phyloP scores from a whole-genome alignment of 2,888 invertebrate species.

The Rhogogaster chlorosoma region DNA sequence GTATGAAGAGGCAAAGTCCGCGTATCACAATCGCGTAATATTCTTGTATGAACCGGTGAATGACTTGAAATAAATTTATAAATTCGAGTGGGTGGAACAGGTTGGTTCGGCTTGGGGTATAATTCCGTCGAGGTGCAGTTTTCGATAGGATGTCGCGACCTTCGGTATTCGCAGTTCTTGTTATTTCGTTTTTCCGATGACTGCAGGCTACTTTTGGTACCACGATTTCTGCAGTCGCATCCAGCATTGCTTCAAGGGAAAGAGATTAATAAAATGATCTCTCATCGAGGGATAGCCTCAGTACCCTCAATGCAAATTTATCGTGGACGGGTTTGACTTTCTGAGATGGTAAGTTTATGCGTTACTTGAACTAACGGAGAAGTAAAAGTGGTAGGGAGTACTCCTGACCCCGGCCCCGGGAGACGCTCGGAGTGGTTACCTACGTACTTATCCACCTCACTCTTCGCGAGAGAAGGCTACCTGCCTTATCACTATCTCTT shows the following conservation, averaged over 20 bases:
- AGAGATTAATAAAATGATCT: constrained; percentile 8
- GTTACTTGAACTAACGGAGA: constrained; percentile 16
- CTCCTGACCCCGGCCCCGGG: constrained; percentile 28
- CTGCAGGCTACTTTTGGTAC: background rate
- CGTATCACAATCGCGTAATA: constrained; percentile 27
- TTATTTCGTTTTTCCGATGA: background rate
- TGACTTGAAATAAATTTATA: constrained; percentile 20
- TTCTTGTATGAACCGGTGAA: constrained; percentile 15
- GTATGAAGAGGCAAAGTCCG: background rate
- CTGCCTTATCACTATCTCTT: constrained; percentile 50
- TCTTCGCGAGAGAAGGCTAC: constrained; percentile 27
- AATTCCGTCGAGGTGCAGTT: constrained; percentile 31
- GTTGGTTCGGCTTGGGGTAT: constrained; percentile 10
- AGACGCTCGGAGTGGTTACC: constrained; percentile 13
- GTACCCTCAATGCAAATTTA: background rate
- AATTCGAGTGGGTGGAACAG: constrained; percentile 41
- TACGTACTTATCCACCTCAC: background rate
- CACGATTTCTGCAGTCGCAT: background rate
- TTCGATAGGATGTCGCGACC: background rate
- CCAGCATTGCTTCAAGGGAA: background rate
- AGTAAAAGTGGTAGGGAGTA: constrained; percentile 24
- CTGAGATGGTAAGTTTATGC: constrained; percentile 23
- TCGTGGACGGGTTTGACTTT: background rate
- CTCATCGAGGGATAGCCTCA: background rate
- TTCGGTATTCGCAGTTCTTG: background rate